Base-by-base conservation (phyloP, 2,888 invertebrate species). In the Melitaea athalia region DNA sequence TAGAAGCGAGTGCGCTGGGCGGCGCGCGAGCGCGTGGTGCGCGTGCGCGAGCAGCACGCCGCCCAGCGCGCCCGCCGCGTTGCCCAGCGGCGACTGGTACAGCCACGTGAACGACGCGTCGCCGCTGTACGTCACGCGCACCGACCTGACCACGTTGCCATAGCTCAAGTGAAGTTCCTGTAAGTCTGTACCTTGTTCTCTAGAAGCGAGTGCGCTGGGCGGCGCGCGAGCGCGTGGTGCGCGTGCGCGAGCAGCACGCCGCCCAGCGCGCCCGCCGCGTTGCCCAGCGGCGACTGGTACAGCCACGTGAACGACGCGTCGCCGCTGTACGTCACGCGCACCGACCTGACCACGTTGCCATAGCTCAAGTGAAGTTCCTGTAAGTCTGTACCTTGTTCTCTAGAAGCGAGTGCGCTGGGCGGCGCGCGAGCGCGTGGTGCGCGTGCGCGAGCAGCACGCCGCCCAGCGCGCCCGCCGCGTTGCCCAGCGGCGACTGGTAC, bases 41-140 rank as follows among this genome's bases (percentile, higher is more conserved):
- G 79, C 71, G 76, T 86, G 86, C 50, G 91, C 92, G 12, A 92
- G 83, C 77, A 90, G 80, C 73, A 91, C 77, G 0, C 92, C 92
- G 3, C 84, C 86, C 63, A 92, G 84, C 72, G 86, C 85, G 74
- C 90, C 90, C 67, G 89, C 85, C 74, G 84, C 85, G 84, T 91
- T 88, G 79, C 91, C 86, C 76, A 89, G 81, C 78, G 92, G 86
- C 15, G 93, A 89, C 85, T 91, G 91, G 83, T 92, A 92, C 77
- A 91, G 78, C 81, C 85, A 79, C 84, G 91, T 86, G 86, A 91
- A 91, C 5, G 91, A 88, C 15, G 75, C 11, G 57, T 85, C 86
- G 17, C 80, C 87, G 55, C 75, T 73, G 83, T 91, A 92, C 67
- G 80, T 73, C 15, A 78, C 74, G 2, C 89, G 87, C 10, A 91